Base-by-base conservation (phyloP, 2,797 vertebrate genomes). In the Spondyliosoma cantharus region DNA sequence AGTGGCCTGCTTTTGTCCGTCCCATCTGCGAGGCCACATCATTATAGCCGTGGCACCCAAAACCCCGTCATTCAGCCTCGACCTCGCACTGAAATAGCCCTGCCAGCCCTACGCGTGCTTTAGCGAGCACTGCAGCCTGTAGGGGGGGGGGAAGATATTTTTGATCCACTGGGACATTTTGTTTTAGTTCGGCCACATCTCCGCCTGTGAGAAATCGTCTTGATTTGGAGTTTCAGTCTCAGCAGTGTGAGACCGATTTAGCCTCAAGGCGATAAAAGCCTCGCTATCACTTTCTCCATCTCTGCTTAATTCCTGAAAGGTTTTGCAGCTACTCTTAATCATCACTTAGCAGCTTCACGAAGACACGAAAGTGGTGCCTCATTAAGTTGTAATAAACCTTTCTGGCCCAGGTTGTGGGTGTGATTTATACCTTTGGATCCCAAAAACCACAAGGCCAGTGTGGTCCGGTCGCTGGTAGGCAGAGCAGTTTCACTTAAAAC, bases 1-100 rank as follows among this genome's bases (percentile, higher is more conserved):
- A 94, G 78, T 93, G 93, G 91, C 87, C 89, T 94, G 86, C 90
- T 92, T 93, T 91, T 87, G 93, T 93, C 88, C 88, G 15, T 90
- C 83, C 81, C 84, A 54, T 87, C 88, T 84, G 85, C 82, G 49
- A 82, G 84, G 90, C 94, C 94, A 92, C 92, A 95, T 95, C 93
- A 94, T 95, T 95, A 95, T 90, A 94, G 73, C 86, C 69, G 11
- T 90, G 91, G 84, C 75, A 43, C 74, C 76, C 54, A 3, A 25
- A 90, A 93, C 80, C 91, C 91, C 82, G 45, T 93, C 91, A 93
- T 93, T 94, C 91, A 70, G 87, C 80, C 20, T 73, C 73, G 11
- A 76, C 81, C 87, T 91, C 62, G 78, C 87, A 86, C 93, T 84
- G 84, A 93, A 92, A 95, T 93, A 94, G 87, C 85, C 65, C 69